Evolutionary conservation across 2,113 vertebrate genomes (phyloP).

Genomic region (Lathamus discolor): DNA sequence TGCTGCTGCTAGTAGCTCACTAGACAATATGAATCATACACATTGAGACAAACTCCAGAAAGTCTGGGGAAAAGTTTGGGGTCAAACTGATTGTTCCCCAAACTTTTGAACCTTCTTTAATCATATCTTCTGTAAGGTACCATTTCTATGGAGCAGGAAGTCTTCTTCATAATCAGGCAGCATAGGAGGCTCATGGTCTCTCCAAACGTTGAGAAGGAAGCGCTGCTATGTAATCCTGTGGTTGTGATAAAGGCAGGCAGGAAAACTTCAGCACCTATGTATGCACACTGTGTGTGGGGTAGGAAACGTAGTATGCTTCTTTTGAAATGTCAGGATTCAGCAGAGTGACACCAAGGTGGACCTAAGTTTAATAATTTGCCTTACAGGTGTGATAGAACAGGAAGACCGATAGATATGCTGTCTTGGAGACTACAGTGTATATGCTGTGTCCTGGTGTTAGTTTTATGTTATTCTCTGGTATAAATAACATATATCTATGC

Average conservation of each 20-base stretch:
- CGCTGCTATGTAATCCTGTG: background rate
- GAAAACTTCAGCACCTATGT: background rate
- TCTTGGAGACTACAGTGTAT: background rate
- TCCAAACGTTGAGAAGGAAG: background rate
- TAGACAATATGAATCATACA: background rate
- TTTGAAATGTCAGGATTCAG: background rate
- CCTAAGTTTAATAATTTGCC: background rate
- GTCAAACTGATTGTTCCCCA: background rate
- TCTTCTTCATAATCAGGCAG: background rate
- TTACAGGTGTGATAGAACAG: background rate
- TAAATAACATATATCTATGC: background rate
- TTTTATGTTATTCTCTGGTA: background rate
- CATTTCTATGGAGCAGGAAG: background rate
- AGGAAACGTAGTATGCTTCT: background rate
- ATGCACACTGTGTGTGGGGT: background rate
- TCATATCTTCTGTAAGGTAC: background rate
- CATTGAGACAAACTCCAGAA: background rate
- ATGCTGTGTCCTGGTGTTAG: background rate
- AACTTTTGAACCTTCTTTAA: background rate
- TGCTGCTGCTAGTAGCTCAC: background rate
- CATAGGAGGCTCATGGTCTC: background rate
- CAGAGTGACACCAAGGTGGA: background rate
- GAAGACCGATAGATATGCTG: background rate
- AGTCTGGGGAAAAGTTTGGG: background rate
- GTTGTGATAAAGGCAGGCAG: background rate